phyloP scores from a whole-genome alignment of 2,797 vertebrate genomes.

The Dallia pectoralis region DNA sequence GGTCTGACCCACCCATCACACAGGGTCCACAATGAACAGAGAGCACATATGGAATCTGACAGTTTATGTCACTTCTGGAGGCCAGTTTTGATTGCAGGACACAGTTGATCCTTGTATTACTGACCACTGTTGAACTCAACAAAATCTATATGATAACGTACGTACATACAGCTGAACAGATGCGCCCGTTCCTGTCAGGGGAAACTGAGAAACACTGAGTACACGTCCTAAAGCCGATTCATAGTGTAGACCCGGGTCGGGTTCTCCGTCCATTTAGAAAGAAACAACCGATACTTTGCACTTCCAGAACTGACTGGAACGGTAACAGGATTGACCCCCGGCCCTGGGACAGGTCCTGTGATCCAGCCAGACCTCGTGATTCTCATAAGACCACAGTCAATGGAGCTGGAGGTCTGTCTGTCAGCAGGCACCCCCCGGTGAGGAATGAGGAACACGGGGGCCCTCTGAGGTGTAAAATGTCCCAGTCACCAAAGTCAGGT shows the following conservation, averaged over 20 bases:
- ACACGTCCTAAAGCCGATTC: constrained; percentile 37
- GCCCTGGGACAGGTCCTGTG: constrained; percentile 17
- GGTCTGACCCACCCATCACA: too few relatives aligned
- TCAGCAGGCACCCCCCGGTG: not conserved
- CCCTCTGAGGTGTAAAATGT: not conserved
- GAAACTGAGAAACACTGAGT: constrained; percentile 23
- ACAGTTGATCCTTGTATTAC: too few relatives aligned
- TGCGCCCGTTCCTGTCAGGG: constrained; percentile 27
- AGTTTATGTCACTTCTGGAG: too few relatives aligned
- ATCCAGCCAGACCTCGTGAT: constrained; percentile 15
- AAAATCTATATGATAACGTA: too few relatives aligned
- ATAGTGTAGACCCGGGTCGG: constrained; percentile 40
- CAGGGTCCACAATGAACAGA: constrained; percentile 28
- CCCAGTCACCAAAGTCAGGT: constrained; percentile 1
- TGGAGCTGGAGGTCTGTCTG: not conserved
- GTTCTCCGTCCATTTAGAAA: too few relatives aligned
- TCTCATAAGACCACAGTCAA: not conserved
- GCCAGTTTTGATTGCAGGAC: too few relatives aligned
- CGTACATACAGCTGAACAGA: not conserved
- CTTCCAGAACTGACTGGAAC: too few relatives aligned
- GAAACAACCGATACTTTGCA: too few relatives aligned
- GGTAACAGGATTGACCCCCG: too few relatives aligned
- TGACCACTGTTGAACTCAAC: too few relatives aligned
- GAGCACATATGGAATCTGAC: constrained; percentile 20
- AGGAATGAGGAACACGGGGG: not conserved